Conservation (phyloP, 2,797 vertebrate species). For the Coracias cyanogaster region DNA sequence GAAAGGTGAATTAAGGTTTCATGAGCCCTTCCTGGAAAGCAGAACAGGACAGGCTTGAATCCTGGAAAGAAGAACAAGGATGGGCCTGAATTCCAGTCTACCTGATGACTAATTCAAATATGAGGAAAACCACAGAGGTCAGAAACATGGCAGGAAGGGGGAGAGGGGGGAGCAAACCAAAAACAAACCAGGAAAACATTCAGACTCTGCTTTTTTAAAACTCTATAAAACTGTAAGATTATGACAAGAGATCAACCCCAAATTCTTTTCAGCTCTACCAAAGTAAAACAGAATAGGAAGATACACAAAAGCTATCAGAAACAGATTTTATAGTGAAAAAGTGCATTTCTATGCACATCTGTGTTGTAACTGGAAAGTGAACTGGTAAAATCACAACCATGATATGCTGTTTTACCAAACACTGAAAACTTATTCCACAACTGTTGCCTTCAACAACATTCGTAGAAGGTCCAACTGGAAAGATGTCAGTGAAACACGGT, state of each 20-base stretch:
- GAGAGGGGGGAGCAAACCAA: background rate
- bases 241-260: background rate
- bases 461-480: background rate
- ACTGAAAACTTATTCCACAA: slow-evolving; percentile 2
- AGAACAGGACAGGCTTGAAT: background rate
- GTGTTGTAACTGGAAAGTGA: background rate
- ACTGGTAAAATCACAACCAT: slow-evolving; percentile 13
- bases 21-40: slow-evolving; percentile 10
- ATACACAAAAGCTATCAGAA: background rate
- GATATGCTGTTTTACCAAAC: slow-evolving; percentile 21
- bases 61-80: background rate
- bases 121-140: slow-evolving; percentile 4
- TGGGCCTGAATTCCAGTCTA: background rate
- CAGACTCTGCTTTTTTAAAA: background rate
- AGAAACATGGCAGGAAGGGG: background rate
- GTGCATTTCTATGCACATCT: background rate
- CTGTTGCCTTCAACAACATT: background rate
- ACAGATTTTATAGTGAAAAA: background rate
- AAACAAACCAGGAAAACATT: background rate
- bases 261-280: background rate
- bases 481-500: background rate
- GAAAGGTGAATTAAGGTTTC: background rate
- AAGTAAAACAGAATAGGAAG: background rate
- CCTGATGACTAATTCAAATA: slow-evolving; percentile 46
- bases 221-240: background rate